Evolutionary conservation across 2,888 invertebrate genomes (phyloP), one percentile per base, ranked within the genome.

Genomic region (Ochropleura plecta): DNA sequence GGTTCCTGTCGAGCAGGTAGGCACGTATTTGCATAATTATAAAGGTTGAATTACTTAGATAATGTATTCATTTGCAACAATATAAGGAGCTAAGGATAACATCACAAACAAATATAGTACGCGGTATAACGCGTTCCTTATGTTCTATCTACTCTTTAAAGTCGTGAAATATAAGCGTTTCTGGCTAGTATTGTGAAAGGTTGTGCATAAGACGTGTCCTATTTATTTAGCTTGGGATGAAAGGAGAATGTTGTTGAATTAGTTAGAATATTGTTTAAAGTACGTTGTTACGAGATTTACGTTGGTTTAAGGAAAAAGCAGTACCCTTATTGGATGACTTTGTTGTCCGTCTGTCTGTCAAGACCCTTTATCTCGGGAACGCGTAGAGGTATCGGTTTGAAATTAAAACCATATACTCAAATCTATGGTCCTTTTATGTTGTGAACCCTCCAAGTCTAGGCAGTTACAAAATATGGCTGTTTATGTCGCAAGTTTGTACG

Each of bases 21-120:
- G 63, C 73, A 86, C 73, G 77, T 81, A 87, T 89, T 89, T 79
- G 71, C 88, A 89, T 88, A 85, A 83, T 85, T 86, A 85, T 84
- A 86, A 89, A 86, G 82, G 74, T 86, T 79, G 70, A 73, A 83
- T 82, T 81, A 78, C 77, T 71, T 81, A 83, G 82, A 78, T 85
- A 83, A 85, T 85, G 80, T 81, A 82, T 85, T 86, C 81, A 86
- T 88, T 85, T 82, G 80, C 86, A 80, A 85, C 86, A 82, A 80
- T 82, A 80, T 85, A 67, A 57, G 30, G 30, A 44, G 70, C 59
- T 60, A 53, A 68, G 53, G 46, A 68, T 64, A 72, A 60, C 59
- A 63, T 64, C 60, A 65, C 40, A 9, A 66, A 72, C 66, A 75
- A 64, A 86, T 76, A 69, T 84, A 63, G 77, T 78, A 84, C 82